A percentile compares a stretch with the other conserved stretches of the same genome.
Evolutionary conservation across 2,113 vertebrate genomes (phyloP).

Genomic region (Catagonus wagneri): DNA sequence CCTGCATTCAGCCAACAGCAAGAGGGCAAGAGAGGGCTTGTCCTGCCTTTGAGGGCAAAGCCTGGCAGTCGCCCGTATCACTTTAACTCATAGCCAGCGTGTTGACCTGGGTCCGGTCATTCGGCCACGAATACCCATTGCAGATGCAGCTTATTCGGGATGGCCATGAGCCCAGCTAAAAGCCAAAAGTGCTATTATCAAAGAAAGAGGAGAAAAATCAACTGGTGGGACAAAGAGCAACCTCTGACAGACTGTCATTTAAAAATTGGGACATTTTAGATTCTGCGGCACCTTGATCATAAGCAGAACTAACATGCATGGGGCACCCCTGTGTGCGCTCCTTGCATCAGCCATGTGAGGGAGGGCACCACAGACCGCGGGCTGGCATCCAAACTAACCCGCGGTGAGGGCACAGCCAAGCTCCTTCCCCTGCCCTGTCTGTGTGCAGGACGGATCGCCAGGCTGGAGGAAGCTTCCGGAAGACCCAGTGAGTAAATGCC

Average conservation of each 20-base stretch:
- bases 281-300: accelerated
- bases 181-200: neutral
- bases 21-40: neutral
- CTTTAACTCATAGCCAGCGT: neutral
- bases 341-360: accelerated
- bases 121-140: too few species aligned
- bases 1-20: neutral
- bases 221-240: neutral
- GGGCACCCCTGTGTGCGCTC: accelerated
- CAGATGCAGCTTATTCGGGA: neutral
- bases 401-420: neutral
- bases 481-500: accelerated
- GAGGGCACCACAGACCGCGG: neutral
- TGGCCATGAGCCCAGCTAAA: neutral
- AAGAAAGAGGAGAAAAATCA: neutral
- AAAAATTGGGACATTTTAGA: neutral
- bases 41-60: neutral
- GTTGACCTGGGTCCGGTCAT: neutral
- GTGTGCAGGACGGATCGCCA: neutral
- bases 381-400: neutral
- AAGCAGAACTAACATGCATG: accelerated
- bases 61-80: neutral
- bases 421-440: neutral
- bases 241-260: neutral
- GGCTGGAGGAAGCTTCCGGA: accelerated